Conservation (phyloP, 92 coral and sea anemone species). For the Parazoanthus atlanticus region DNA sequence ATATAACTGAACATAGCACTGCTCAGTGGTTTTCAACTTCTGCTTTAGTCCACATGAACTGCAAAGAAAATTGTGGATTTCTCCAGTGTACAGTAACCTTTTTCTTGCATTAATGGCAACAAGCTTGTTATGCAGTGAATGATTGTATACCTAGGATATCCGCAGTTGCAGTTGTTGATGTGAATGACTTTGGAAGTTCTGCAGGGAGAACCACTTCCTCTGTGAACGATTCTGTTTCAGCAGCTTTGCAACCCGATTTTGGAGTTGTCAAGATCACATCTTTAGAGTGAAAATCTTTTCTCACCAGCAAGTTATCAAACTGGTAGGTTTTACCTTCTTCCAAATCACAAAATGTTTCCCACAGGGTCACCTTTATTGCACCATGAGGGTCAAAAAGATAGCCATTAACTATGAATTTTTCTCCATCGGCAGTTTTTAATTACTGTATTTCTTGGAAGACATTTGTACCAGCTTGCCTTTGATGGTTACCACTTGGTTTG, state of each 20-base stretch:
- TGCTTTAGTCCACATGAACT: conserved; percentile 46
- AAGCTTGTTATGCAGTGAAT: conserved; percentile 44
- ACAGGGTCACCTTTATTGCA: conserved; percentile 30
- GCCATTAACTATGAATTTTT: conserved; percentile 18
- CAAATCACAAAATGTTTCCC: conserved; percentile 36
- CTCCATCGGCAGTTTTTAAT: conserved; percentile 24
- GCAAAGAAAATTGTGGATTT: conserved; percentile 45
- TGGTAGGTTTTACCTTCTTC: conserved; percentile 40
- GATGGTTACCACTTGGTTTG: conserved; percentile 14
- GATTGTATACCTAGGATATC: conserved; percentile 37
- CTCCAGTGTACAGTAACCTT: conserved; percentile 10
- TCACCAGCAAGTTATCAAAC: conserved; percentile 32
- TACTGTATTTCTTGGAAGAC: conserved; percentile 26
- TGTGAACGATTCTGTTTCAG: conserved; percentile 25
- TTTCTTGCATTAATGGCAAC: conserved; percentile 39
- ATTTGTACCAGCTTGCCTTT: conserved; percentile 44
- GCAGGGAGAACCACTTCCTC: conserved; percentile 36
- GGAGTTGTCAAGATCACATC: conserved; percentile 20
- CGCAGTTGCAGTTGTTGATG: conserved; percentile 34
- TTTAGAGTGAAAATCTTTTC: conserved; percentile 33
- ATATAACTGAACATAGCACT: conserved; percentile 43
- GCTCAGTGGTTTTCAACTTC: conserved; percentile 45
- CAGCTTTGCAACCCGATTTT: conserved; percentile 14
- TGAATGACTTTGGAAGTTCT: conserved; percentile 41
- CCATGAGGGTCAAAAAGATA: too few species aligned